Percentiles rank a stretch among this genome's conserved stretches.
These are phyloP conservation scores for Perithous albicinctus DNA, from an alignment of 2,888 invertebrate species.

Conservation along the genomic window DNA sequence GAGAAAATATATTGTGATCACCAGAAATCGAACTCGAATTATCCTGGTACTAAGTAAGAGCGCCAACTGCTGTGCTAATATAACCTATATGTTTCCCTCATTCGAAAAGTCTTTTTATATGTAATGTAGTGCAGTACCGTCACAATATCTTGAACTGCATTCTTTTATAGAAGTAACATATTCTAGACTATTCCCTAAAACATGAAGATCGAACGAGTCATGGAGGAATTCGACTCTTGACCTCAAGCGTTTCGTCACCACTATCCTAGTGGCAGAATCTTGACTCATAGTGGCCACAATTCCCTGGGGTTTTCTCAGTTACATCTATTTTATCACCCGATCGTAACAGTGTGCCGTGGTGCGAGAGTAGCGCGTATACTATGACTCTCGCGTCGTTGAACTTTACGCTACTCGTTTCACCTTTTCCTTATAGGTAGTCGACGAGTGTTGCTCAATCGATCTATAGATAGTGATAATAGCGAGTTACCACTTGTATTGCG, in stretches of 20 bases:
- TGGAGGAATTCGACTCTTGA: not conserved
- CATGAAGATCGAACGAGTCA: not conserved
- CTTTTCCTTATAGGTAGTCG: constrained; percentile 1
- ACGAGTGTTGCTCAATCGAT: not conserved
- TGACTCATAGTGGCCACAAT: not conserved
- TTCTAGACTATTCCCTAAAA: not conserved
- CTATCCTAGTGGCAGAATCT: not conserved
- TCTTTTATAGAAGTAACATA: not conserved
- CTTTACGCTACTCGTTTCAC: constrained; percentile 20
- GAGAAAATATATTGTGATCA: too few species aligned
- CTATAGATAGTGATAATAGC: constrained; percentile 24
- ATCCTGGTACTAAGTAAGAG: too few species aligned
- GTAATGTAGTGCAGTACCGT: too few species aligned
- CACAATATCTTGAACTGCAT: not conserved
- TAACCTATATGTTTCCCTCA: too few species aligned
- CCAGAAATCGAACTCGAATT: too few species aligned
- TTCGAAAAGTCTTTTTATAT: too few species aligned
- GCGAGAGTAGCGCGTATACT: constrained; percentile 36
- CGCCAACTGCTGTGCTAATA: too few species aligned
- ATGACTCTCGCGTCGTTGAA: constrained; percentile 48
- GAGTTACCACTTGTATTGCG: not conserved
- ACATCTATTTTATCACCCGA: constrained; percentile 37
- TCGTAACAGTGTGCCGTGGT: constrained; percentile 11
- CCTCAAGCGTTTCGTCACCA: constrained; percentile 1
- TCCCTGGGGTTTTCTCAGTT: constrained; percentile 6